Conservation (phyloP, 2,113 vertebrate genomes). For the Aphelocoma coerulescens region DNA sequence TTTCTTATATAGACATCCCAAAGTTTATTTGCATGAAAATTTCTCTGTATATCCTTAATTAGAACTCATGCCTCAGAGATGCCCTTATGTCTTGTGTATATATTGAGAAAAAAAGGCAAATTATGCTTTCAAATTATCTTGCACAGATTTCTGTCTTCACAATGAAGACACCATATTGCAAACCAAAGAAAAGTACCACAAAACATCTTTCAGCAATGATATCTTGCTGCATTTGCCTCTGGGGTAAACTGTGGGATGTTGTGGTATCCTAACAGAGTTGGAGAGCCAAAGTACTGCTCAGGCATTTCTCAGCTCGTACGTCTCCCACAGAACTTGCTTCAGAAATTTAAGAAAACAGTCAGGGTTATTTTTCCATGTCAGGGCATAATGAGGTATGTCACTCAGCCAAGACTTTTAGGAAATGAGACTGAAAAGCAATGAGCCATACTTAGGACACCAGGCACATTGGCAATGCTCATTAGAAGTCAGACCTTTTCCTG, state of each 20-base stretch:
- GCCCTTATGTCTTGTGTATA: neutral
- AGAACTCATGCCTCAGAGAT: neutral
- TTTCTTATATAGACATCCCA: neutral
- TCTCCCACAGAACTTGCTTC: neutral
- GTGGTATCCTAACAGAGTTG: neutral
- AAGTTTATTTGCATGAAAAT: neutral
- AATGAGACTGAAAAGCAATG: constrained; percentile 45
- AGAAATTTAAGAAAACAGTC: neutral
- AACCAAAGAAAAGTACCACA: neutral
- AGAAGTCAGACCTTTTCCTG: neutral
- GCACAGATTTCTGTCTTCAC: neutral
- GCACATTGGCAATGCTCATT: neutral
- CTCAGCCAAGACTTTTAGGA: constrained; percentile 31
- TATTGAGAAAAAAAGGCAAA: neutral
- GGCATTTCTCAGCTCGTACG: neutral
- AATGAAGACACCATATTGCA: neutral
- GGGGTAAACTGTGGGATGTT: neutral
- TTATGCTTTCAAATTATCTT: neutral
- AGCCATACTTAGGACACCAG: constrained; percentile 4
- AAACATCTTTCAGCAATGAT: neutral
- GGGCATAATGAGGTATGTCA: neutral
- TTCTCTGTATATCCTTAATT: neutral
- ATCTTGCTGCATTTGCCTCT: neutral
- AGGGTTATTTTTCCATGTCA: constrained; percentile 21
- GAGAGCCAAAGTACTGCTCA: neutral